phyloP scores from a whole-genome alignment of 2,888 invertebrate genomes.

The Brenthis ino region DNA sequence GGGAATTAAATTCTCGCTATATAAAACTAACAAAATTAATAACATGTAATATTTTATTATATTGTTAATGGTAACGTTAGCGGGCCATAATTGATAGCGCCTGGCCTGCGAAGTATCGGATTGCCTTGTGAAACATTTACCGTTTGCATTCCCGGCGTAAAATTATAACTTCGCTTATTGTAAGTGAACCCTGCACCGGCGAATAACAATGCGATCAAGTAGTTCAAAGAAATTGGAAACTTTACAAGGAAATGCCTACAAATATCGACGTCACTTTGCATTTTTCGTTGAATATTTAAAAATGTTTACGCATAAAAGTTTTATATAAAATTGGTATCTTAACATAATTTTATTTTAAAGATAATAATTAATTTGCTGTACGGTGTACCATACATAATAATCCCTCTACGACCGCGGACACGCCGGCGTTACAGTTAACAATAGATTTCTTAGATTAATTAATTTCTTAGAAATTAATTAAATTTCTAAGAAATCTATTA shows the following conservation, averaged over 20 bases:
- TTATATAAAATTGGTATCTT: no score
- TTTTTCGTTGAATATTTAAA: background rate
- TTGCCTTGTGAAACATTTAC: slow-evolving; percentile 73
- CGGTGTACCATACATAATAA: no score
- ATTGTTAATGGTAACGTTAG: background rate
- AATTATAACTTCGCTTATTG: slow-evolving; percentile 54
- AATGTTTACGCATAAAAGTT: no score
- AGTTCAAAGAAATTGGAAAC: slow-evolving; percentile 59
- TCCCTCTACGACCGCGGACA: no score
- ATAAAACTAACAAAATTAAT: no score
- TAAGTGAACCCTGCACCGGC: slow-evolving; percentile 38
- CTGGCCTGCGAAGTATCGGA: slow-evolving; percentile 59
- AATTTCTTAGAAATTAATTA: background rate
- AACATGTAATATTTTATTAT: no score
- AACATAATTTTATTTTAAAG: background rate
- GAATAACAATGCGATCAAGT: slow-evolving; percentile 42
- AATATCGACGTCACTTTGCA: slow-evolving; percentile 14
- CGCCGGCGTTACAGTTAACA: no score
- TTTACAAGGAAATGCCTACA: slow-evolving; percentile 42
- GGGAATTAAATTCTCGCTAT: no score
- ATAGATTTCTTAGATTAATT: no score
- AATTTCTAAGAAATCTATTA: no score
- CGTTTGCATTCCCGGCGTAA: slow-evolving; percentile 63
- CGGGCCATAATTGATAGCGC: slow-evolving; percentile 50
- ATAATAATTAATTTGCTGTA: background rate